Percentiles rank a stretch among this genome's conserved stretches.
Evolutionary conservation across 35 echinoderm and acorn worm genomes (phyloP).

Genomic region (Chiridota heheva): DNA sequence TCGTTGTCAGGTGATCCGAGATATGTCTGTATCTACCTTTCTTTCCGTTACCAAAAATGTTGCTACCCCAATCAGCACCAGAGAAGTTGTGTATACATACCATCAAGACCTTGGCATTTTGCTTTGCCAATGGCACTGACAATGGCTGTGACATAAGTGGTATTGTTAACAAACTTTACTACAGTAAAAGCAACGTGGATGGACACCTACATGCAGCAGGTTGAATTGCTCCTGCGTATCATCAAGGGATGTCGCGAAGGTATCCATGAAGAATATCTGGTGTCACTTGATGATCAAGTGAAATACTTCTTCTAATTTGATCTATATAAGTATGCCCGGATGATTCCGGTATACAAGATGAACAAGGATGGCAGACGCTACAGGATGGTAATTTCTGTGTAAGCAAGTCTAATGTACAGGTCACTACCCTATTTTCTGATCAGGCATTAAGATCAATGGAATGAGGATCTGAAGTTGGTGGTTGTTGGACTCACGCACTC

Average conservation of each 20-base stretch:
- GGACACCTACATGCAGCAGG: conserved; percentile 23
- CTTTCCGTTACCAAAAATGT: too few species aligned
- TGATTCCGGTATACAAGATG: conserved; percentile 55
- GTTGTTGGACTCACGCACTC: conserved; percentile 37
- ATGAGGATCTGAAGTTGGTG: conserved; percentile 20
- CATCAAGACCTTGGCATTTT: too few species aligned
- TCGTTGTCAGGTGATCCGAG: too few species aligned
- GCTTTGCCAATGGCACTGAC: too few species aligned
- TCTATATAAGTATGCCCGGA: conserved; percentile 61
- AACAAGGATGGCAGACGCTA: conserved; percentile 41
- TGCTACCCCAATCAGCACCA: too few species aligned
- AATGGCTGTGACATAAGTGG: too few species aligned
- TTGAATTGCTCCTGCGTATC: conserved; percentile 16
- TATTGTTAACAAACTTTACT: too few species aligned
- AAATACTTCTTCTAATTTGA: conserved; percentile 50
- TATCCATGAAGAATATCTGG: neutral
- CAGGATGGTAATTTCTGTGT: conserved; percentile 49
- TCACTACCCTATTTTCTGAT: conserved; percentile 18
- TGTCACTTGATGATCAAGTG: conserved; percentile 21
- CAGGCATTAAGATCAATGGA: conserved; percentile 33
- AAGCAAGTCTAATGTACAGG: neutral
- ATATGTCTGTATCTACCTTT: too few species aligned
- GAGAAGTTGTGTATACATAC: too few species aligned
- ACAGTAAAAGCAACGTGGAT: conserved; percentile 26
- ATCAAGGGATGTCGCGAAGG: conserved; percentile 30